Conservation (phyloP, 2,888 invertebrate genomes). For the Carpatolechia fugitivella region DNA sequence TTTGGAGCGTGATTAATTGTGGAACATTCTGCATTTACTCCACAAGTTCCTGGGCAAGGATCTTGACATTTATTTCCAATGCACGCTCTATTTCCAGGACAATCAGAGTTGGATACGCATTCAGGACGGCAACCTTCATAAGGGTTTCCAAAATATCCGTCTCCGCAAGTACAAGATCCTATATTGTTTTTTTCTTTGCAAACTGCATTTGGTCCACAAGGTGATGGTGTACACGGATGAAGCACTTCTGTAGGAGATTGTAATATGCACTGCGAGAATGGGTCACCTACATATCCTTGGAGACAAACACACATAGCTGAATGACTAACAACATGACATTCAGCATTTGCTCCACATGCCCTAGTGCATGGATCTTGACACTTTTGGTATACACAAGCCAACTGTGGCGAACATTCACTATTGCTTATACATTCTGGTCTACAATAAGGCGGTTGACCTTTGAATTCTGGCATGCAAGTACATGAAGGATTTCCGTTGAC, state of each 20-base stretch:
- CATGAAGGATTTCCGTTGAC: slow-evolving; percentile 85
- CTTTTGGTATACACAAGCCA: slow-evolving; percentile 86
- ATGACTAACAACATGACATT: slow-evolving; percentile 87
- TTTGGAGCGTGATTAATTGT: slow-evolving; percentile 85
- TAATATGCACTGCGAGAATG: slow-evolving; percentile 79
- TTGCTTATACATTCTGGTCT: slow-evolving; percentile 89
- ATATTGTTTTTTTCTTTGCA: slow-evolving; percentile 84
- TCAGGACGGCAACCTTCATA: slow-evolving; percentile 88
- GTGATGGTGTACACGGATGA: slow-evolving; percentile 83
- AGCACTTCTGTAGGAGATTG: slow-evolving; percentile 69
- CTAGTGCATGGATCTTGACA: slow-evolving; percentile 86
- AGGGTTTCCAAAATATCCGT: slow-evolving; percentile 87
- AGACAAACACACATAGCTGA: slow-evolving; percentile 88
- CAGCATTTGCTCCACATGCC: slow-evolving; percentile 85
- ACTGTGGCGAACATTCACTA: slow-evolving; percentile 84
- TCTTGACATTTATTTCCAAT: slow-evolving; percentile 86
- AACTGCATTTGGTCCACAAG: slow-evolving; percentile 85
- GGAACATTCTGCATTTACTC: slow-evolving; percentile 84
- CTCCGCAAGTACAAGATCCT: slow-evolving; percentile 84
- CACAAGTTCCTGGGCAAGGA: slow-evolving; percentile 88
- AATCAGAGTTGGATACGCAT: slow-evolving; percentile 85
- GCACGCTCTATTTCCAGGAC: slow-evolving; percentile 85
- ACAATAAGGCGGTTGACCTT: slow-evolving; percentile 87
- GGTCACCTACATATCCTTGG: slow-evolving; percentile 81
- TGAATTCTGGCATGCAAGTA: slow-evolving; percentile 84